Conservation (phyloP, 1,140 invertebrate genomes). For the Lepidotrigona ventralis region DNA sequence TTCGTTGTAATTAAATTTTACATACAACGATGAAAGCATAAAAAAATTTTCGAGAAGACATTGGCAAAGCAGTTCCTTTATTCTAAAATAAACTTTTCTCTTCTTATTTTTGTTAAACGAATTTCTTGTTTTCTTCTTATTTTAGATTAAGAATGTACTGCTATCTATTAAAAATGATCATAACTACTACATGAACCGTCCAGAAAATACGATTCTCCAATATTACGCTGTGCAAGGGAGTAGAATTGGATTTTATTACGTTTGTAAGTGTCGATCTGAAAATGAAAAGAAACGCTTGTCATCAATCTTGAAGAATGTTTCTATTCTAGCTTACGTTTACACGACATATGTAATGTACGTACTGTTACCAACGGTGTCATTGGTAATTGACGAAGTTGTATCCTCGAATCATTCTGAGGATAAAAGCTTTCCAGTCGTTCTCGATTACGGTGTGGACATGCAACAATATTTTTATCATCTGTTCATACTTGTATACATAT, state of each 20-base stretch:
- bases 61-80: not conserved
- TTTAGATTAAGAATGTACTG: not conserved
- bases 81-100: not conserved
- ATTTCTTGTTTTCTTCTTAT: too few species aligned
- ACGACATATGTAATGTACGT: not conserved
- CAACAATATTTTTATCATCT: slow-evolving; percentile 7
- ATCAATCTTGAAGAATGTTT: not conserved
- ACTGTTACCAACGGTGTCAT: not conserved
- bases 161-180: not conserved
- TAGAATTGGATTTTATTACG: not conserved
- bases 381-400: not conserved
- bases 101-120: not conserved
- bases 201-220: slow-evolving; percentile 10
- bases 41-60: not conserved
- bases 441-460: not conserved
- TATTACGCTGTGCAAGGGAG: not conserved
- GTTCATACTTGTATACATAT: not conserved
- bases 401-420: not conserved
- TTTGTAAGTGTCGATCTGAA: not conserved
- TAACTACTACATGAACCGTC: not conserved
- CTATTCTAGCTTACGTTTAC: not conserved
- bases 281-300: not conserved
- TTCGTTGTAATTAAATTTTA: not conserved
- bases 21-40: not conserved
- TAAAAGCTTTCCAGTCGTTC: not conserved